Percentiles rank a stretch among this genome's conserved stretches.
Conservation (phyloP, 2,797 vertebrate species). For the Lithobates sylvaticus region DNA sequence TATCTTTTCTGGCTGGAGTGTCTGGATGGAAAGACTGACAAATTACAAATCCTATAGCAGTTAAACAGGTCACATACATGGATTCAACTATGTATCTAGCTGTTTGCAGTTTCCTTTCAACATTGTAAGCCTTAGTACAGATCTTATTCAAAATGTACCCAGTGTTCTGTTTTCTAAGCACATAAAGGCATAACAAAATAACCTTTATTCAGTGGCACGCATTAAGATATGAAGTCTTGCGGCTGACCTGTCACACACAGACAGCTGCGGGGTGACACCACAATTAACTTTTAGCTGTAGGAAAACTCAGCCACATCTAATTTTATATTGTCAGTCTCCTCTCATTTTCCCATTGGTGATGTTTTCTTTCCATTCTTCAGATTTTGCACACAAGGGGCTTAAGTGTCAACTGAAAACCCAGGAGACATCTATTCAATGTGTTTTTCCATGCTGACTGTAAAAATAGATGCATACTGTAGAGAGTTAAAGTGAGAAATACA, state of each 20-base stretch:
- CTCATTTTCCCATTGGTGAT: conserved; percentile 7
- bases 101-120: neutral
- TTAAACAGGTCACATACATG: too few species aligned
- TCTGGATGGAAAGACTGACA: too few species aligned
- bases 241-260: conserved; percentile 17
- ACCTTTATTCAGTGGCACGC: neutral
- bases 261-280: conserved; percentile 36
- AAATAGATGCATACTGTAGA: conserved; percentile 43
- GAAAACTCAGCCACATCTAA: conserved; percentile 16
- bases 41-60: too few species aligned
- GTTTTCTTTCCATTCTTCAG: conserved; percentile 32
- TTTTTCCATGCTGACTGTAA: conserved; percentile 35
- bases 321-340: conserved; percentile 31
- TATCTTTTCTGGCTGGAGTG: too few species aligned
- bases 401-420: conserved; percentile 26
- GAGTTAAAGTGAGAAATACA: neutral
- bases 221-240: conserved; percentile 15
- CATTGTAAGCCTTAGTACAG: neutral
- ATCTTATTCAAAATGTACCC: neutral
- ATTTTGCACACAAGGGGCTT: conserved; percentile 27
- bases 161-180: neutral
- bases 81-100: too few species aligned
- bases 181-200: conserved; percentile 3
- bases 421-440: conserved; percentile 20
- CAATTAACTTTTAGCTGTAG: conserved; percentile 43